Conservation (phyloP, 1,140 invertebrate species). For the Pseudomyrmex cubaensis region DNA sequence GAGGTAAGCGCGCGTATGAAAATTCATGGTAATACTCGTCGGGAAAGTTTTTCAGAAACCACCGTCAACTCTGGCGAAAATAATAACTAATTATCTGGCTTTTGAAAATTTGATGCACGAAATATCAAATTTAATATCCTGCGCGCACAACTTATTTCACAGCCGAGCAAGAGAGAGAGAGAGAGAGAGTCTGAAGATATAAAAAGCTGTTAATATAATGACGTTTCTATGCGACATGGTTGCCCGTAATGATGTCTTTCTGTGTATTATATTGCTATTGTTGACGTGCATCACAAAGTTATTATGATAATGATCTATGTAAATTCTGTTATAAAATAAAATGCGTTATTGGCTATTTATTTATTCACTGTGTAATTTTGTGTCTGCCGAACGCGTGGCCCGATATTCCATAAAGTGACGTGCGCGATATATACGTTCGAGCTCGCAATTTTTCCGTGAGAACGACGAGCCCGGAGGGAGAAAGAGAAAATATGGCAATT, state of each 20-base stretch:
- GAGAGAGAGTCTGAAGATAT: background rate
- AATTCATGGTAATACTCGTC: slow-evolving; percentile 7
- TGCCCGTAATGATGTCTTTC: background rate
- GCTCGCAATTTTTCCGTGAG: slow-evolving; percentile 40
- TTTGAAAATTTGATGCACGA: slow-evolving; percentile 2
- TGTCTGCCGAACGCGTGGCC: background rate
- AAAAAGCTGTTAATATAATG: slow-evolving; percentile 19
- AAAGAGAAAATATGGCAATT: slow-evolving; percentile 67
- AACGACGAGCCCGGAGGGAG: slow-evolving; percentile 1
- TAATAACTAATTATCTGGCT: slow-evolving; percentile 40
- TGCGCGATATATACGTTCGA: background rate
- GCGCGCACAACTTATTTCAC: background rate
- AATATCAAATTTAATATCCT: slow-evolving; percentile 40
- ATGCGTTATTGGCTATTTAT: background rate
- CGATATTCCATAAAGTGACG: slow-evolving; percentile 27
- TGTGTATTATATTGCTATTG: background rate
- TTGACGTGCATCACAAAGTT: background rate
- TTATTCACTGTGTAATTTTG: slow-evolving; percentile 19
- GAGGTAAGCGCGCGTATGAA: slow-evolving; percentile 7
- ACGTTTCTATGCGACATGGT: background rate
- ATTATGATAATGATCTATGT: background rate
- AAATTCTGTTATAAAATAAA: slow-evolving; percentile 6
- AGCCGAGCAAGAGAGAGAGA: background rate
- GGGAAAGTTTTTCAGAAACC: background rate
- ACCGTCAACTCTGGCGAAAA: background rate